Percentiles rank a stretch among this genome's conserved stretches.
These are phyloP conservation scores for Hermaeophaga mercurialis DNA, from an alignment of 2,888 invertebrate genomes.

Conservation along the genomic window DNA sequence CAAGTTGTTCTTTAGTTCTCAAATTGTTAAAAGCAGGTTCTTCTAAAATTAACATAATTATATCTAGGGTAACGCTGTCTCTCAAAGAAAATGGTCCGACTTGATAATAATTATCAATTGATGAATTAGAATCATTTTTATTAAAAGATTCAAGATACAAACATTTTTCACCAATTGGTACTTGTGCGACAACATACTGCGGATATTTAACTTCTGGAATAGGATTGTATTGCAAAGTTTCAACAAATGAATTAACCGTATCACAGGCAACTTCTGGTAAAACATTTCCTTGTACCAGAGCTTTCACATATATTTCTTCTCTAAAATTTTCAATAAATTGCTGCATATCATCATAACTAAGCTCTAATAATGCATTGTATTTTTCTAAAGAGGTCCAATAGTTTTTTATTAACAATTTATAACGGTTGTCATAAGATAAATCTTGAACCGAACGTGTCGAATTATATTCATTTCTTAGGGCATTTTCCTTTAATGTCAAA, in stretches of 20 bases:
- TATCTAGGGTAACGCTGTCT: constrained; percentile 70
- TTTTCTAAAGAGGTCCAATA: constrained; percentile 74
- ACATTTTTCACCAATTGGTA: constrained; percentile 71
- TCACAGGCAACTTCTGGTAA: constrained; percentile 65
- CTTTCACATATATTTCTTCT: constrained; percentile 70
- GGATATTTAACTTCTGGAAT: constrained; percentile 60
- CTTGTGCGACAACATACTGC: constrained; percentile 63
- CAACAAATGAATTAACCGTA: constrained; percentile 64
- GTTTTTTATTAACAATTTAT: constrained; percentile 69
- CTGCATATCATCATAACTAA: constrained; percentile 66
- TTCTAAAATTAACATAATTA: constrained; percentile 80
- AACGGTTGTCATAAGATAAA: constrained; percentile 72
- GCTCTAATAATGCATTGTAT: constrained; percentile 60
- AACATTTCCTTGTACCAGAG: constrained; percentile 82
- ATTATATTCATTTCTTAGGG: constrained; percentile 66
- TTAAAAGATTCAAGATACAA: constrained; percentile 75
- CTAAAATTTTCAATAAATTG: constrained; percentile 66
- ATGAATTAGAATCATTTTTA: constrained; percentile 75
- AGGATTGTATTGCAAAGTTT: constrained; percentile 63
- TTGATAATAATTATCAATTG: constrained; percentile 88
- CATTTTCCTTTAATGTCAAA: constrained; percentile 71
- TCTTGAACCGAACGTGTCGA: constrained; percentile 65
- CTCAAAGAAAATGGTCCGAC: constrained; percentile 66
- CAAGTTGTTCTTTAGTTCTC: constrained; percentile 87
- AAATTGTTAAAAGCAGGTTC: constrained; percentile 87